Percentiles rank a stretch among this genome's conserved stretches.
These are phyloP conservation scores for Pseudomyrmex concolor DNA, from an alignment of 1,140 invertebrate species.

Conservation along the genomic window DNA sequence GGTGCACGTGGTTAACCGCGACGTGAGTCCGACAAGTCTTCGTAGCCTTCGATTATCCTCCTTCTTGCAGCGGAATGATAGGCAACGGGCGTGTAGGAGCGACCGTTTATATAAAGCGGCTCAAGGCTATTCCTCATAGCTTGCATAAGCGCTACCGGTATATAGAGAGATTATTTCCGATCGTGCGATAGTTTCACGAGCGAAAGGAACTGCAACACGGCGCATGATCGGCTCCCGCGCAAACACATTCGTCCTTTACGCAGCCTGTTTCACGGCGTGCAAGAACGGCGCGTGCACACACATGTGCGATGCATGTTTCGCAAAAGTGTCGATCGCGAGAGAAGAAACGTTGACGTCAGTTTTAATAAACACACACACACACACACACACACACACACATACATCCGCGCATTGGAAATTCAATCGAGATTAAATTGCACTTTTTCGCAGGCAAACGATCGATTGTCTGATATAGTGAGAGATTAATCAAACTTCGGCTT, in stretches of 20 bases:
- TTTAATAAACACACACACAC: background rate
- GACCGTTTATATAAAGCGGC: slow-evolving; percentile 45
- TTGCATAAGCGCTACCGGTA: slow-evolving; percentile 26
- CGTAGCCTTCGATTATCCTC: slow-evolving; percentile 57
- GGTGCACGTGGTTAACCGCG: slow-evolving; percentile 41
- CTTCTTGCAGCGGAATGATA: background rate
- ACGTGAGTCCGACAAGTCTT: slow-evolving; percentile 46
- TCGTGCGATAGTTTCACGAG: slow-evolving; percentile 60
- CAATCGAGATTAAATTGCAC: too few species aligned
- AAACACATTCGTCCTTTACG: slow-evolving; percentile 63
- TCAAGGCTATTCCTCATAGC: slow-evolving; percentile 56
- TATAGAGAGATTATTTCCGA: slow-evolving; percentile 62
- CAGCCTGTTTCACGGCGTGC: slow-evolving; percentile 48
- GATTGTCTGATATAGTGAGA: background rate
- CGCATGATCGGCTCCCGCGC: slow-evolving; percentile 59
- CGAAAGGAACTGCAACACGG: slow-evolving; percentile 57
- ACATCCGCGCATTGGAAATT: too few species aligned
- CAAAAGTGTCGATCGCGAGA: background rate
- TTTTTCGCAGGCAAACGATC: background rate
- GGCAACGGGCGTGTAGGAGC: background rate
- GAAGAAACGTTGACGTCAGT: slow-evolving; percentile 18
- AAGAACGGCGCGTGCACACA: background rate
- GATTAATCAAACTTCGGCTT: background rate
- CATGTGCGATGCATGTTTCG: background rate
- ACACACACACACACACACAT: too few species aligned